Base-by-base conservation (phyloP, 2,113 vertebrate species). In the Apeltes quadracus region DNA sequence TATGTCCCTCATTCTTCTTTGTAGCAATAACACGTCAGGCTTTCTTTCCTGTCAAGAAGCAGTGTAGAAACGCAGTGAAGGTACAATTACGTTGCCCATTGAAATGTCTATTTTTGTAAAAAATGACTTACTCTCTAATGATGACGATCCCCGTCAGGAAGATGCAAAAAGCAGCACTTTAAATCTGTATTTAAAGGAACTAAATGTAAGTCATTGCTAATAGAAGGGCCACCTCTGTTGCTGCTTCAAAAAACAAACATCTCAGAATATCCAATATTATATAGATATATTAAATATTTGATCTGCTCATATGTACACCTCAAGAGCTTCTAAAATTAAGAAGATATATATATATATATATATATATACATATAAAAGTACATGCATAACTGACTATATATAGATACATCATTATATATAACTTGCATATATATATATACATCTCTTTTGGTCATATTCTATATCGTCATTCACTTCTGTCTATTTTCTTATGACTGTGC, bases 81-180 rank as follows among this genome's bases (percentile, higher is more conserved):
- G 14, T 67, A 13, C n/a, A 41, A 71, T 76, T 77, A 48, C 72
- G 50, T 78, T 64, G 34, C 72, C 75, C 83, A 54, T 48, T 79
- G 48, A 89, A 82, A 89, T 80, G 22, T 90, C 78, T 90, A 90
- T 92, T 92, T 92, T 92, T 92, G 38, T 91, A 91, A 72, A 20
- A 29, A 69, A 69, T 73, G 25, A 83, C 66, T 81, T 53, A 85
- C 74, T 79, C 65, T 87, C 86, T 90, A 82, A 39, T 69, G 36
- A 65, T 41, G 63, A 58, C 8, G 41, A 72, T 20, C 39, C 22
- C 51, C 22, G 75, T 53, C 20, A 36, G 44, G n/a, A 79, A 75
- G 51, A 58, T 62, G 29, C 50, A 58, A 78, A 69, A 36, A 59
- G 69, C 72, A 81, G 84, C 82, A 86, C 90, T 86, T 90, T 83